Percentiles rank a stretch among this genome's conserved stretches.
These are phyloP conservation scores for Sipunculus nudus DNA, from an alignment of 2,888 invertebrate species.

Conservation along the genomic window DNA sequence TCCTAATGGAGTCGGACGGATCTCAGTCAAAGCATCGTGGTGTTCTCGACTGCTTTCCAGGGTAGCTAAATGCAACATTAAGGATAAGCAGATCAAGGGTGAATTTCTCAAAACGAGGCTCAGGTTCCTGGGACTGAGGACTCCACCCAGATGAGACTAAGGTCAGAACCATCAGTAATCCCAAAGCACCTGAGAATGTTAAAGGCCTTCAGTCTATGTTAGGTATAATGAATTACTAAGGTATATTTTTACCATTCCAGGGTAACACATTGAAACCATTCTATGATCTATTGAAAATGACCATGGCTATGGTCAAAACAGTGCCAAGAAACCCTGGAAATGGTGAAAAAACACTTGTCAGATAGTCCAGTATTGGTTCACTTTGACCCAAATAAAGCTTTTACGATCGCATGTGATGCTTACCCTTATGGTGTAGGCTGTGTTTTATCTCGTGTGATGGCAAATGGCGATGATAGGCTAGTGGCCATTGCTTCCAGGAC, in stretches of 20 bases:
- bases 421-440: too few relatives aligned
- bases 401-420: too few relatives aligned
- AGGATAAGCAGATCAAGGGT: not conserved
- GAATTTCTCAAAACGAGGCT: not conserved
- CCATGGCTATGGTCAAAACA: not conserved
- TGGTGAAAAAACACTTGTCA: not conserved
- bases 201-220: not conserved
- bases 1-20: too few relatives aligned
- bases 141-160: not conserved
- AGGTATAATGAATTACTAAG: not conserved
- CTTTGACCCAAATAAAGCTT: too few relatives aligned
- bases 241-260: not conserved
- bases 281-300: not conserved
- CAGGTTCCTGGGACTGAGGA: not conserved
- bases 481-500: not conserved
- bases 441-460: not conserved
- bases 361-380: too few relatives aligned
- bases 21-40: too few relatives aligned
- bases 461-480: not conserved
- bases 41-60: too few relatives aligned
- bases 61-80: not conserved
- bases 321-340: not conserved
- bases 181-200: not conserved
- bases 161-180: too few relatives aligned
- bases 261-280: not conserved